Base-by-base conservation (phyloP, 2,113 vertebrate species). In the Progne subis region DNA sequence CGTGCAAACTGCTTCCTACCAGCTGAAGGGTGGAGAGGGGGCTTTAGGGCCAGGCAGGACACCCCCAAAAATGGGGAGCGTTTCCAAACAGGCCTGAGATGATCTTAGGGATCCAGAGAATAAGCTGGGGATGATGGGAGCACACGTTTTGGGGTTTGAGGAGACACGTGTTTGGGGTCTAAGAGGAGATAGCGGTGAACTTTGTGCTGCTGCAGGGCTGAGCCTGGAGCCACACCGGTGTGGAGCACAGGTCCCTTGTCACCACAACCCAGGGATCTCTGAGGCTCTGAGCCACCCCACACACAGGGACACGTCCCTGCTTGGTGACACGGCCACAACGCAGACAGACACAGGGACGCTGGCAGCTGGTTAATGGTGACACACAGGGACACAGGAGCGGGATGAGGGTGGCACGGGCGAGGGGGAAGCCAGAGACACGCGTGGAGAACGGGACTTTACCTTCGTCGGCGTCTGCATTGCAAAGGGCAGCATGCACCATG, bases 401-500 rank as follows among this genome's bases (percentile, higher is more conserved):
- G 59, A 18, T 20, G 56, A 32, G 0, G 0, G 41, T 49, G 82
- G 53, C 53, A 77, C 1, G 0, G 12, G 75, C 64, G 49, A 37
- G 13, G 39, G 49, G 34, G 50, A 43, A 78, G 82, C 49, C 39
- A 23, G 81, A 52, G 52, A 70, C 55, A 70, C 16, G 0, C 0
- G 25, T 0, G 3, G 88, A 69, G 95, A 95, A 96, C 57, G 44
- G 96, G 94, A 96, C 94, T 98, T 99, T 99, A 99, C 99, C 99
- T 99, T 99, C 98, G 23, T 98, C 98, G 97, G 98, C 98, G 94
- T 99, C 99, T 99, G 99, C 95, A 97, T 99, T 98, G 98, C 98
- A 98, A 98, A 97, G 98, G 98, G 96, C 99, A 96, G 98, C 99
- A 99, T 99, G 99, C 99, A 99, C 98, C 99, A 99, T 99, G 99